phyloP scores from a whole-genome alignment of 2,113 vertebrate species.

The Semicossyphus pulcher region DNA sequence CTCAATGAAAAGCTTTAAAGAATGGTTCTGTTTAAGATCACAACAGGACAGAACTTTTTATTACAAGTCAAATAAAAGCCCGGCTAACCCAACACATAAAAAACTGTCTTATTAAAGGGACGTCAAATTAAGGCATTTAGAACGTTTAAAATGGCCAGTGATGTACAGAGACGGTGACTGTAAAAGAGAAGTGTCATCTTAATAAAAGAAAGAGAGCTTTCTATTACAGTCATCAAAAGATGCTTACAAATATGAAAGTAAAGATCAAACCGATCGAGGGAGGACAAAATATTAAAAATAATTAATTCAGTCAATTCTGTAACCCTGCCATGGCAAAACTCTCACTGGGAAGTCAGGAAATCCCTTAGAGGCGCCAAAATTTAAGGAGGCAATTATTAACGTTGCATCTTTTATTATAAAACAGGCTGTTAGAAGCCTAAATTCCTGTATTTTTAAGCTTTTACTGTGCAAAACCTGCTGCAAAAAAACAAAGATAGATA shows the following conservation, averaged over 20 bases:
- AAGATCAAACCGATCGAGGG: constrained; percentile 11
- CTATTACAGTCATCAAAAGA: constrained; percentile 76
- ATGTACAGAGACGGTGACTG: not conserved
- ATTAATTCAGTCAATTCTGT: constrained; percentile 74
- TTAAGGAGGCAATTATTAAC: not conserved
- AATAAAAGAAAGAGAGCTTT: not conserved
- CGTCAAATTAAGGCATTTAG: not conserved
- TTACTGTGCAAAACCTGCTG: no score
- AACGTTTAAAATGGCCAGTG: not conserved
- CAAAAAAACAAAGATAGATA: no score
- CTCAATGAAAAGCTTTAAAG: no score
- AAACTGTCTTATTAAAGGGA: not conserved
- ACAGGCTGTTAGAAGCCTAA: not conserved
- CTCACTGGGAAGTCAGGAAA: constrained; percentile 70
- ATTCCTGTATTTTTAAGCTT: no score
- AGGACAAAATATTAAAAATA: not conserved
- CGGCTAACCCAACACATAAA: not conserved
- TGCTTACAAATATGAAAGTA: constrained; percentile 48
- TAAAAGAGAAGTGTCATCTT: constrained; percentile 15
- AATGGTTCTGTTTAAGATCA: not conserved
- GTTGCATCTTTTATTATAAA: not conserved
- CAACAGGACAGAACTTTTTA: not conserved
- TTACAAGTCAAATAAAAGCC: not conserved
- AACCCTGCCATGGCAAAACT: constrained; percentile 93
- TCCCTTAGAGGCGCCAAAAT: no score